phyloP scores from a whole-genome alignment of 1,140 invertebrate species.

The Pachypeltis micranthus region DNA sequence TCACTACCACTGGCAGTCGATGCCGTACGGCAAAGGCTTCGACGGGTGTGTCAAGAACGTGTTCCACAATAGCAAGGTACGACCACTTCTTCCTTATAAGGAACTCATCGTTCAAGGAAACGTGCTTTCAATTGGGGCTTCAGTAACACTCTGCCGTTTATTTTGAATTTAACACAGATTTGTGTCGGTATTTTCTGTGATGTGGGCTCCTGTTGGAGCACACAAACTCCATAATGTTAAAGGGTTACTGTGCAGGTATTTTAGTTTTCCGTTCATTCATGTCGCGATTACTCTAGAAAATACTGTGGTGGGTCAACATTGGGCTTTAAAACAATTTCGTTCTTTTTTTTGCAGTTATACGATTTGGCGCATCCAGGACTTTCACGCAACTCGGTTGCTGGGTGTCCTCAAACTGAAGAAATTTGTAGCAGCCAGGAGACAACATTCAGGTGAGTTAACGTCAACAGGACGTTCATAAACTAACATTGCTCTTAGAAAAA shows the following conservation, averaged over 20 bases:
- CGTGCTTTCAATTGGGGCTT: too few relatives aligned
- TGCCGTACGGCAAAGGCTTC: constrained; percentile 78
- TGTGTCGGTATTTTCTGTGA: too few relatives aligned
- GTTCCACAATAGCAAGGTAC: constrained; percentile 82
- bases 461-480: neutral
- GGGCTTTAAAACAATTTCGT: neutral
- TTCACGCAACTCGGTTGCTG: constrained; percentile 67
- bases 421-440: constrained; percentile 69
- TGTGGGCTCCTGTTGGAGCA: too few relatives aligned
- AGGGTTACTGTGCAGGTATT: too few relatives aligned
- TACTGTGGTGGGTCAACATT: too few relatives aligned
- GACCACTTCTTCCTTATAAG: neutral
- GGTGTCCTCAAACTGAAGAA: constrained; percentile 83
- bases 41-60: constrained; percentile 91
- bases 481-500: neutral
- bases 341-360: constrained; percentile 50
- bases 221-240: too few relatives aligned
- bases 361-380: constrained; percentile 80
- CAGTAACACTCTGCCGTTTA: too few relatives aligned
- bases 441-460: constrained; percentile 39
- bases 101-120: too few relatives aligned
- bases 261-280: too few relatives aligned
- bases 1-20: constrained; percentile 73
- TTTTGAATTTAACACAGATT: too few relatives aligned
- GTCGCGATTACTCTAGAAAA: too few relatives aligned